phyloP scores from a whole-genome alignment of 2,797 vertebrate genomes.

The Xenops minutus region DNA sequence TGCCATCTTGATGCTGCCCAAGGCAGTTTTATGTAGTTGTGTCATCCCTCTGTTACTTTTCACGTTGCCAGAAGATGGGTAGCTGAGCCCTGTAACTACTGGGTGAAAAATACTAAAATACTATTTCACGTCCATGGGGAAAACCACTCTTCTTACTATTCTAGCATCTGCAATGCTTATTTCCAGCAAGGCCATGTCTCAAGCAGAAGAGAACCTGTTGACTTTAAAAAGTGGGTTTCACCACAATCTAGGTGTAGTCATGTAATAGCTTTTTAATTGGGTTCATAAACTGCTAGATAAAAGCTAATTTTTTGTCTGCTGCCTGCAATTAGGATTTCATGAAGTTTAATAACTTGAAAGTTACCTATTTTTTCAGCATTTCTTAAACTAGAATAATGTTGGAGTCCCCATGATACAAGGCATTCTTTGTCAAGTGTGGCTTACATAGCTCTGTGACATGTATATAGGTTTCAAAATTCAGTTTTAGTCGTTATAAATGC shows the following conservation, averaged over 20 bases:
- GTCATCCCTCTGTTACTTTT: not conserved
- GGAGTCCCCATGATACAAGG: not conserved
- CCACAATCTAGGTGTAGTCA: not conserved
- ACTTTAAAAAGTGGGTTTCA: not conserved
- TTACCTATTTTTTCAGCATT: not conserved
- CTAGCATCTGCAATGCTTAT: not conserved
- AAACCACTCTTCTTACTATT: not conserved
- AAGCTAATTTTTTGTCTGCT: not conserved
- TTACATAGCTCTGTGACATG: not conserved
- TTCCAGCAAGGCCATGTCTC: not conserved
- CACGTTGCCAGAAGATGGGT: not conserved
- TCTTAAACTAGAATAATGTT: not conserved
- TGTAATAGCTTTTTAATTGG: not conserved
- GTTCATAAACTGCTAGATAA: not conserved
- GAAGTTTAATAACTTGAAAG: not conserved
- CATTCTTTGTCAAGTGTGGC: not conserved
- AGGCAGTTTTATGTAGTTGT: not conserved
- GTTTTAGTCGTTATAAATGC: not conserved
- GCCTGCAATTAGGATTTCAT: not conserved
- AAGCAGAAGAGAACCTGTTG: not conserved
- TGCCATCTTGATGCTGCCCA: not conserved
- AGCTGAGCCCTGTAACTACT: not conserved
- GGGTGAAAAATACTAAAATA: not conserved
- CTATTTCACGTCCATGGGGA: not conserved
- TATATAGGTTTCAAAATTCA: not conserved